These are phyloP conservation scores for Neodiprion lecontei DNA, from an alignment of 1,140 invertebrate genomes.

Conservation along the genomic window DNA sequence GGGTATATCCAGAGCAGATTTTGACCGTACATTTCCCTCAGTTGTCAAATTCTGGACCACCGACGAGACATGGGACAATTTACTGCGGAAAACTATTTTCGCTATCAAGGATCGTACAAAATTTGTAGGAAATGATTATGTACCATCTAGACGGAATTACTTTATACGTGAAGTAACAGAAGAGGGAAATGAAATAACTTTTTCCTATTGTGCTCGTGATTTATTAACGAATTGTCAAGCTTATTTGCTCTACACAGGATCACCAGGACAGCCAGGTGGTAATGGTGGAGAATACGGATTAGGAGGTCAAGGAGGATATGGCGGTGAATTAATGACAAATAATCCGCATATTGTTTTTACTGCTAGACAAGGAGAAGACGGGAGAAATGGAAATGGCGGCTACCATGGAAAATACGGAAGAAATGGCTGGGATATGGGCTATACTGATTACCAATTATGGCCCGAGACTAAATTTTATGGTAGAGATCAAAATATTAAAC, in stretches of 20 bases:
- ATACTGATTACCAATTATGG: slow-evolving; percentile 13
- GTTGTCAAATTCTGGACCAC: not conserved
- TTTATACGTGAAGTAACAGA: not conserved
- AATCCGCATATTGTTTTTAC: not conserved
- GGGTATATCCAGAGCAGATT: not conserved
- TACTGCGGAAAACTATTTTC: too few relatives aligned
- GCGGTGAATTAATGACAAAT: slow-evolving; percentile 25
- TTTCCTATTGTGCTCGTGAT: not conserved
- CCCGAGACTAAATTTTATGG: not conserved
- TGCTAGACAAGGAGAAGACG: slow-evolving; percentile 13
- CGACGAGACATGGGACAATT: too few relatives aligned
- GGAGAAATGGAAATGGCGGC: slow-evolving; percentile 12
- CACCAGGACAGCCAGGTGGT: slow-evolving; percentile 21
- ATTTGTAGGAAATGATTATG: not conserved
- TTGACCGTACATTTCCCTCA: not conserved
- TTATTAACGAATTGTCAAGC: not conserved
- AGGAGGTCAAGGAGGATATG: slow-evolving; percentile 29
- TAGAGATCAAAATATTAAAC: not conserved
- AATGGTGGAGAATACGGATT: slow-evolving; percentile 27
- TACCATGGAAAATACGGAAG: slow-evolving; percentile 18
- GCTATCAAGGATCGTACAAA: too few relatives aligned
- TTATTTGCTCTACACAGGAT: slow-evolving; percentile 18
- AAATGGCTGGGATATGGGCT: slow-evolving; percentile 25
- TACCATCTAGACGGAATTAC: too few relatives aligned
- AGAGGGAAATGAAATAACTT: not conserved